Percentiles rank a stretch among this genome's conserved stretches.
Conservation (phyloP, 2,888 invertebrate genomes). For the Argyresthia albistria region DNA sequence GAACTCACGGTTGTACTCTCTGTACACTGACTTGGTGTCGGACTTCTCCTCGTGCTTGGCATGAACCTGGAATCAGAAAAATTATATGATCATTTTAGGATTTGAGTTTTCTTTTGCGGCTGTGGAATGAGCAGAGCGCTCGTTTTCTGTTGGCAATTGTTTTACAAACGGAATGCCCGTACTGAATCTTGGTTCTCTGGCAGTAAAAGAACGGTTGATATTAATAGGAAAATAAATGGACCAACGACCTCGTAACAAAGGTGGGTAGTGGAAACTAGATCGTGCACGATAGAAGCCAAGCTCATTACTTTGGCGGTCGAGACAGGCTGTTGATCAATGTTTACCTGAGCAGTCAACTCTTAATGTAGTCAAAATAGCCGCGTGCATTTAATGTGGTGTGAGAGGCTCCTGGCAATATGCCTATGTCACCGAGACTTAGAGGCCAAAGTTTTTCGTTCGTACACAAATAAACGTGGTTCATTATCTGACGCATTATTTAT, state of each 20-base stretch:
- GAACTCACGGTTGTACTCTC: constrained; percentile 98
- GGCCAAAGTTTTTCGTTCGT: constrained; percentile 23
- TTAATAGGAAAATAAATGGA: no score
- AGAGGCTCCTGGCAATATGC: constrained; percentile 40
- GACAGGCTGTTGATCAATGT: no score
- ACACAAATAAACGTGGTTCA: constrained; percentile 28
- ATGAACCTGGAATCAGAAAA: constrained; percentile 81
- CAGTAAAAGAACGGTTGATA: no score
- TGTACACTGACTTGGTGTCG: constrained; percentile 95
- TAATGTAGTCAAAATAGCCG: background rate
- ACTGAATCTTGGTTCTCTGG: no score
- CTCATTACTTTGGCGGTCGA: no score
- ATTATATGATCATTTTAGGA: background rate
- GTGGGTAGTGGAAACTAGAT: no score
- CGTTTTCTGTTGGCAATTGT: no score
- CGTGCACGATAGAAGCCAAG: no score
- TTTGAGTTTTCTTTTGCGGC: no score
- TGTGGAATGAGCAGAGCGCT: no score
- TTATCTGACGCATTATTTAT: constrained; percentile 33
- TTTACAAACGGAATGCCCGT: no score
- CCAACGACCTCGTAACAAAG: no score
- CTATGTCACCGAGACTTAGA: constrained; percentile 21
- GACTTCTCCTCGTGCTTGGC: constrained; percentile 99
- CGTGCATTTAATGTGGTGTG: background rate
- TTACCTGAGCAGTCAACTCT: background rate